Conservation (phyloP, 2,797 vertebrate genomes). For the Karalla daura region DNA sequence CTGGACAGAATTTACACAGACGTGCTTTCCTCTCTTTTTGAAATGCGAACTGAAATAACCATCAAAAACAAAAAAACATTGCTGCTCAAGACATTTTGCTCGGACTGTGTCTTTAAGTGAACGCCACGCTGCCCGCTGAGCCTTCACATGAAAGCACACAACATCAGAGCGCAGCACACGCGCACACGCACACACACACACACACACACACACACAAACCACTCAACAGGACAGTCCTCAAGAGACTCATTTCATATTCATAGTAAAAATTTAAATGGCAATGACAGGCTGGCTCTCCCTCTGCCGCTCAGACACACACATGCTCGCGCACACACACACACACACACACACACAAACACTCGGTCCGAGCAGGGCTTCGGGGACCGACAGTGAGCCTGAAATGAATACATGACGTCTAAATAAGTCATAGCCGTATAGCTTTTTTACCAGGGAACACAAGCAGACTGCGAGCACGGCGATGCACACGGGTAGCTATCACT, state of each 20-base stretch:
- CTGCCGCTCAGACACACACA: no score
- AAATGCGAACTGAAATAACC: no score
- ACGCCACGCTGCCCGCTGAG: conserved; percentile 62
- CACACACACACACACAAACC: no score
- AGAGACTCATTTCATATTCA: conserved; percentile 69
- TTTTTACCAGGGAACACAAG: conserved; percentile 36
- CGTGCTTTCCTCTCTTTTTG: no score
- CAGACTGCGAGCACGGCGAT: conserved; percentile 1
- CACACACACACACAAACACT: conserved; percentile 8
- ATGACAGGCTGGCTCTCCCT: conserved; percentile 44
- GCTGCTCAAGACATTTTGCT: no score
- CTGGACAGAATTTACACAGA: no score
- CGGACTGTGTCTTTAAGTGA: no score
- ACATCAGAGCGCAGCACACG: conserved; percentile 55
- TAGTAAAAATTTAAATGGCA: conserved; percentile 64
- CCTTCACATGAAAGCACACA: conserved; percentile 44
- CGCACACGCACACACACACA: no score
- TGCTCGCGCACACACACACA: conserved; percentile 11
- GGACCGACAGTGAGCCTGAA: conserved; percentile 21
- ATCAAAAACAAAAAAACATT: no score
- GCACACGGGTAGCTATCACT: conserved; percentile 20
- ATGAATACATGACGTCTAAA: conserved; percentile 57
- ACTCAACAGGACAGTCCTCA: conserved; percentile 42
- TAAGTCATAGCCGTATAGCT: conserved; percentile 45
- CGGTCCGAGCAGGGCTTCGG: background rate